These are phyloP conservation scores for Cichlasoma orientale DNA, from an alignment of 2,797 vertebrate genomes.

Conservation along the genomic window DNA sequence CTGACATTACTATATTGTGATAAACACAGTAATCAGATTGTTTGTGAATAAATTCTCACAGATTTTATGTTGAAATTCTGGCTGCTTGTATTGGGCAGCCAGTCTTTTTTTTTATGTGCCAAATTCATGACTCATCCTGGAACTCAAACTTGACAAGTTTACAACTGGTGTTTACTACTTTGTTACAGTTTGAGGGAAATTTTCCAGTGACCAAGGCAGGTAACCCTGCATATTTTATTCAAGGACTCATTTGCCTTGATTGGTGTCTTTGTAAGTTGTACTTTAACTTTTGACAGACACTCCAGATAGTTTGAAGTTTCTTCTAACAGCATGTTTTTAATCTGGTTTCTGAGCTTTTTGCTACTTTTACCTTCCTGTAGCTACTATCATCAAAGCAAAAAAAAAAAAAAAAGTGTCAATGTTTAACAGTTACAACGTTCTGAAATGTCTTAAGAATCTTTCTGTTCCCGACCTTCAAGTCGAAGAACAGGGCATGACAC, in stretches of 20 bases:
- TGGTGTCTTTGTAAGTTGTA: background rate
- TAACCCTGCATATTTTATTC: background rate
- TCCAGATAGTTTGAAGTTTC: background rate
- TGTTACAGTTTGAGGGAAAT: background rate
- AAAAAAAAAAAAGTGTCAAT: background rate
- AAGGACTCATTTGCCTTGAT: background rate
- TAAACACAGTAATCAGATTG: no score
- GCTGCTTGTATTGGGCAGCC: background rate
- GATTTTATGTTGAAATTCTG: background rate
- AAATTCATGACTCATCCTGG: background rate
- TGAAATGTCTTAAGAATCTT: background rate
- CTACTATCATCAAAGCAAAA: background rate
- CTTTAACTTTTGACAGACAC: background rate
- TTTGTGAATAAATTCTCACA: background rate
- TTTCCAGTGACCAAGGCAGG: background rate
- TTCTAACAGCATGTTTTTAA: background rate
- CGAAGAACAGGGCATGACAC: constrained; percentile 87
- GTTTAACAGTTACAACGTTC: background rate
- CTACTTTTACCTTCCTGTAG: background rate
- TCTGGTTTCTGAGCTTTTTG: background rate
- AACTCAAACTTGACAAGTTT: background rate
- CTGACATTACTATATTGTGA: background rate
- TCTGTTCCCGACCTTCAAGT: constrained; percentile 83
- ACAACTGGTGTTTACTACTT: background rate
- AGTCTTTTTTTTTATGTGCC: background rate